These are phyloP conservation scores for Zoanthus sansibaricus DNA, from an alignment of 92 coral and sea anemone genomes.

Conservation along the genomic window DNA sequence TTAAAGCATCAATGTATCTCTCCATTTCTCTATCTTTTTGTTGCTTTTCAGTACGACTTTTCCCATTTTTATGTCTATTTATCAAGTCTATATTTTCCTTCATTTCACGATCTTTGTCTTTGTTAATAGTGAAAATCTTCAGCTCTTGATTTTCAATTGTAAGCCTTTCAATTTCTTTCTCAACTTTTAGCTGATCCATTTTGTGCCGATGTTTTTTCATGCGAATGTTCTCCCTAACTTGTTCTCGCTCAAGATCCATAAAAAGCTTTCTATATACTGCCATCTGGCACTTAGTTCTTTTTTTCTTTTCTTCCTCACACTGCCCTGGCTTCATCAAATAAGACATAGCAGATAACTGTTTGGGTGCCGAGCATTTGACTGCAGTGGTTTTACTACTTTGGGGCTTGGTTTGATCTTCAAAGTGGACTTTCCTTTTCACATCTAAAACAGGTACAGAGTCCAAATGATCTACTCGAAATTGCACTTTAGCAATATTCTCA, in stretches of 20 bases:
- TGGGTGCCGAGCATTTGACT: constrained; percentile 2
- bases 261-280: constrained; percentile 91
- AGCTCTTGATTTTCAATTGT: constrained; percentile 73
- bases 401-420: constrained; percentile 10
- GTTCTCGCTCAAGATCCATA: constrained; percentile 98
- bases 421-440: constrained; percentile 30
- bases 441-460: not conserved
- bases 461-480: not conserved
- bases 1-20: constrained; percentile 88
- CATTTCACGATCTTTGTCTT: constrained; percentile 1
- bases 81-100: constrained; percentile 36
- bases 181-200: constrained; percentile 91
- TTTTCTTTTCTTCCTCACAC: constrained; percentile 76
- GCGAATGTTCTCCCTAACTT: constrained; percentile 92
- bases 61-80: constrained; percentile 36
- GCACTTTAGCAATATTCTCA: not conserved
- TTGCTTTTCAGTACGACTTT: constrained; percentile 56
- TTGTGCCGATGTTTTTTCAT: constrained; percentile 96
- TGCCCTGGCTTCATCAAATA: constrained; percentile 82
- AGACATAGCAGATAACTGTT: constrained; percentile 66
- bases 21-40: constrained; percentile 81
- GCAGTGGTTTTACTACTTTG: constrained; percentile 12
- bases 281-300: constrained; percentile 80
- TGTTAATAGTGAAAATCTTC: constrained; percentile 4
- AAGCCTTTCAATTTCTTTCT: constrained; percentile 88